Conservation (phyloP, 2,888 invertebrate genomes). For the Pollenia griseotomentosa region DNA sequence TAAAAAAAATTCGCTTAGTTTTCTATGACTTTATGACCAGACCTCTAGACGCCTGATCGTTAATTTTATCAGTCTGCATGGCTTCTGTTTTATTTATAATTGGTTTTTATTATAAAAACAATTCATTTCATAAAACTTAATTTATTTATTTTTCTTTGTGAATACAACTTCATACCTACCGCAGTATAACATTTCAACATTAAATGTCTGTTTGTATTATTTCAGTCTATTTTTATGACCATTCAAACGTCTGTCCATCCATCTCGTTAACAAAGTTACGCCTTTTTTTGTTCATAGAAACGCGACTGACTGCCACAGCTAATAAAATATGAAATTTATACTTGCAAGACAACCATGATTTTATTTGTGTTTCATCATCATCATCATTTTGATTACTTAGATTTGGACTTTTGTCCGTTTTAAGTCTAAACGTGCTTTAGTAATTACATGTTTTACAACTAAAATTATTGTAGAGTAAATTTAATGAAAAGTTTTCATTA, state of each 20-base stretch:
- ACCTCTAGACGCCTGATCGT: slow-evolving; percentile 34
- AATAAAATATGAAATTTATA: slow-evolving; percentile 56
- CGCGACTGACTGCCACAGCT: slow-evolving; percentile 23
- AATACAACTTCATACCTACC: slow-evolving; percentile 34
- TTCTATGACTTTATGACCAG: slow-evolving; percentile 20
- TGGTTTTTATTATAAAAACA: slow-evolving; percentile 38
- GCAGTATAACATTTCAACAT: slow-evolving; percentile 28
- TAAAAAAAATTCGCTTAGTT: not conserved
- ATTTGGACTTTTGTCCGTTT: slow-evolving; percentile 36
- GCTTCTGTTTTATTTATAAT: not conserved
- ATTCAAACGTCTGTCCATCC: not conserved
- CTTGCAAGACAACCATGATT: slow-evolving; percentile 10
- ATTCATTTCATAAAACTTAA: slow-evolving; percentile 29
- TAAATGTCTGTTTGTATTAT: slow-evolving; percentile 28
- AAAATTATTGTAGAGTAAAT: slow-evolving; percentile 32
- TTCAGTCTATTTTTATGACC: slow-evolving; percentile 45
- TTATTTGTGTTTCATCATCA: slow-evolving; percentile 37
- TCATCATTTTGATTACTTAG: slow-evolving; percentile 8
- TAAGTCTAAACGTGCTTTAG: slow-evolving; percentile 53
- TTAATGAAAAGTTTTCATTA: slow-evolving; percentile 43
- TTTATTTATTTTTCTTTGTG: not conserved
- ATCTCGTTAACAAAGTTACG: slow-evolving; percentile 53
- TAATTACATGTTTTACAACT: slow-evolving; percentile 57
- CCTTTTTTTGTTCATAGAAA: slow-evolving; percentile 60
- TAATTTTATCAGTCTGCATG: not conserved